Evolutionary conservation across 2,113 vertebrate species (phyloP), one percentile per base, ranked within the genome.

Genomic region (Campylorhamphus procurvoides): DNA sequence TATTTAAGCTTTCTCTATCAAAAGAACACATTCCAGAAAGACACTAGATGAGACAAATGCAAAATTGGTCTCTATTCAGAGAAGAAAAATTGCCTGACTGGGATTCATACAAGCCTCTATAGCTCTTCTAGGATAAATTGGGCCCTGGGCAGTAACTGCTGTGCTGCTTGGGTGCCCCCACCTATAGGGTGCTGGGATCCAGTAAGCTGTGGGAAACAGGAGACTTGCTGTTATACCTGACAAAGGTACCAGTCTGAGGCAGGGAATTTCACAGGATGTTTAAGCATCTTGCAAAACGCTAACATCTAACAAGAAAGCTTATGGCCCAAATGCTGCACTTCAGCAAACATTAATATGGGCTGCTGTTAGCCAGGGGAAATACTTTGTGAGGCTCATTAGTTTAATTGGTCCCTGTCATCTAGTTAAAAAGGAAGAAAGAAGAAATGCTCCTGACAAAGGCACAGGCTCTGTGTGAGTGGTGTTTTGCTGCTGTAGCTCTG

Each of bases 401-500:
- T 98, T 98, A 97, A 98, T 97, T 96, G 96, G 96, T 97, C 97
- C 93, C 97, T 97, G 96, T 94, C 96, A 98, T 97, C 96, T 93
- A 97, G 92, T 97, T 97, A 93, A 93, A 97, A 97, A 92, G 68
- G 60, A 97, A 87, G 71, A 89, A 91, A 91, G 89, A 96, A 95
- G 86, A 97, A 52, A 63, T 49, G 71, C 50, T 95, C 63, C 91
- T 97, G 93, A 97, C 88, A 97, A 97, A 97, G 67, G 83, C 89
- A 75, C 28, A 89, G 87, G 86, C 56, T 94, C 87, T 63, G 66
- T 90, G 85, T 84, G 95, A 97, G 82, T 55, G 46, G 27, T n/a
- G 46, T 78, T 97, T 42, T 94, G 66, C 44, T 77, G 50, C 24
- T 84, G 68, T 53, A 58, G 58, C 53, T 72, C 37, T 68, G 74